Evolutionary conservation across 2,113 vertebrate species (phyloP).

Genomic region (Aphyosemion australe): DNA sequence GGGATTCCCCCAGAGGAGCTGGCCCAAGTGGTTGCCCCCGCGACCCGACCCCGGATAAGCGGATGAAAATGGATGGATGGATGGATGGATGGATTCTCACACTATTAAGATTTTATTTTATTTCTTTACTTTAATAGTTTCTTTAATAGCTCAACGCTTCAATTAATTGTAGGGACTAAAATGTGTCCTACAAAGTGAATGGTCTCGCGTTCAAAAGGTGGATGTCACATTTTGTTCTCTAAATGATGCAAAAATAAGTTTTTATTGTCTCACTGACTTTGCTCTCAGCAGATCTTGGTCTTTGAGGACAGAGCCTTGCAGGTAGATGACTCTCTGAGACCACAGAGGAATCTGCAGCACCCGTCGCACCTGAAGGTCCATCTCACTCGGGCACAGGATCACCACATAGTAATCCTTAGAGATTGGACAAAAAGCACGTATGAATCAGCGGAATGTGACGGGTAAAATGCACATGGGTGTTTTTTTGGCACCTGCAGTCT

Average conservation of each 20-base stretch:
- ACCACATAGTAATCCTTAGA: constrained; percentile 96
- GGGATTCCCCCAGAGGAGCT: too few relatives aligned
- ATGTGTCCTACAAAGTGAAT: too few relatives aligned
- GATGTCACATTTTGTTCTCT: background rate
- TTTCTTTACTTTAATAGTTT: too few relatives aligned
- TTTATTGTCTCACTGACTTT: constrained; percentile 83
- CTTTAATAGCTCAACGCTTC: too few relatives aligned
- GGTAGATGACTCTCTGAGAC: constrained; percentile 96
- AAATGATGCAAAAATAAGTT: background rate
- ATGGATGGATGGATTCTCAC: too few relatives aligned
- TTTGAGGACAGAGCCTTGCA: constrained; percentile 95
- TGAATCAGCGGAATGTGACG: background rate
- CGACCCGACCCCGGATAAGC: too few relatives aligned
- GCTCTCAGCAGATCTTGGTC: constrained; percentile 97
- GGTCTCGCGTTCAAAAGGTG: too few relatives aligned
- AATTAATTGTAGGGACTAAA: too few relatives aligned
- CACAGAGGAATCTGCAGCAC: constrained; percentile 96
- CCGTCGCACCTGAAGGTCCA: constrained; percentile 94
- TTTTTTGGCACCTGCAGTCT: constrained; percentile 82
- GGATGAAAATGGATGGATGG: too few relatives aligned
- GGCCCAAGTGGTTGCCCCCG: too few relatives aligned
- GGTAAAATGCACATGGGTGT: background rate
- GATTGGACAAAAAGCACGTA: constrained; percentile 11
- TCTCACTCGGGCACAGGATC: constrained; percentile 94
- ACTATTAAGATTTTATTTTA: too few relatives aligned